Conservation (phyloP, 2,113 vertebrate genomes). For the Epinephelus lanceolatus region DNA sequence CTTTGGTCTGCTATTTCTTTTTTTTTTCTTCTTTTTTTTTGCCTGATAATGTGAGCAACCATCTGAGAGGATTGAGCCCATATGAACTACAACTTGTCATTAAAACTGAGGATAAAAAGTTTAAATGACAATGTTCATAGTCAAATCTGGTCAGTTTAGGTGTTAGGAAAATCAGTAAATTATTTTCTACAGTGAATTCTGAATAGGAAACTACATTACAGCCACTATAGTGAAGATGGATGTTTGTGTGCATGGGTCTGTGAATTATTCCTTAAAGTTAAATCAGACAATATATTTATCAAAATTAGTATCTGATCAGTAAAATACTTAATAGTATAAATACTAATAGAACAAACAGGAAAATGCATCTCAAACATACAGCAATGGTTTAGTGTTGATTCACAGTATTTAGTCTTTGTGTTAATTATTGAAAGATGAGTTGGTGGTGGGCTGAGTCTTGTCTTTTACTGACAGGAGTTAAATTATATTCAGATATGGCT, state of each 20-base stretch:
- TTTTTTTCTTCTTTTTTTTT: background rate
- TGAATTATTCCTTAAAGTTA: constrained; percentile 1
- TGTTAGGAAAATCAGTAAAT: background rate
- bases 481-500: constrained; percentile 4
- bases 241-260: background rate
- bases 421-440: background rate
- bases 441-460: background rate
- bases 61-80: background rate
- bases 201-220: background rate
- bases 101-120: background rate
- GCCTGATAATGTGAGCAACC: background rate
- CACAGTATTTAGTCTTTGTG: background rate
- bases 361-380: background rate
- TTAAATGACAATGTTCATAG: background rate
- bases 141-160: background rate
- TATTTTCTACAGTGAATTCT: background rate
- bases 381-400: background rate
- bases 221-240: background rate
- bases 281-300: background rate
- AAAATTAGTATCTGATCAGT: background rate
- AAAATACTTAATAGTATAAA: background rate
- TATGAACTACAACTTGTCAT: background rate
- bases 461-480: background rate
- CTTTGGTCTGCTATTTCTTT: background rate
- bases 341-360: background rate